Evolutionary conservation across 2,888 invertebrate species (phyloP), one percentile per base, ranked within the genome.

Genomic region (Trilocha varians): DNA sequence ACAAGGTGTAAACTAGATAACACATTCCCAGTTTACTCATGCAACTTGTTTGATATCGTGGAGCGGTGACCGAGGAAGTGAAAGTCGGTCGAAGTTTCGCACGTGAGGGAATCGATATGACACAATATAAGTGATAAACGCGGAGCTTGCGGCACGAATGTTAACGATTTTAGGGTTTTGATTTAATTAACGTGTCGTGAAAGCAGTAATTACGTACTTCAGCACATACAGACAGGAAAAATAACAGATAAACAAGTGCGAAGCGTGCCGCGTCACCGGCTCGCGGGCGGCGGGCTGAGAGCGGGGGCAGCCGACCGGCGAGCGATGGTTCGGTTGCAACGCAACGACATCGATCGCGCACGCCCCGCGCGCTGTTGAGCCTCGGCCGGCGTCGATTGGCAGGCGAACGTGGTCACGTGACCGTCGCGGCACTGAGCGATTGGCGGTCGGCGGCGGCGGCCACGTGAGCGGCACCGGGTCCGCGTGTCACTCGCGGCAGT

Each of bases 401-500:
- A 49, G 55, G 45, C 40, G 45, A 46, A 48, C 47, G 45, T 48
- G 51, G 77, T 73, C 83, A 84, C 83, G 84, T 82, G 83, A 79
- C 74, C 51, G 48, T 52, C 57, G 57, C 54, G 59, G 58, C 47
- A 54, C 43, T 46, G 42, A 16, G 46, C 55, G 43, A 78, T 77
- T 77, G 78, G 80, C 32, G 46, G 50, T 48, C 45, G 48, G 53
- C 42, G 46, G 59, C 60, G 58, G 61, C 44, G 73, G 72, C 73
- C 72, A 75, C 80, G 79, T 77, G 79, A 75, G 75, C 71, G 68
- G 63, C 64, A 60, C 68, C 66, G 70, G 74, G 70, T 70, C 72
- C 78, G 75, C 74, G 75, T 76, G 75, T 73, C 80, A 82, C 82
- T 83, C 76, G 83, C 80, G 83, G 80, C 80, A 82, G 83, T 83